Conservation (phyloP, 2,797 vertebrate genomes). For the Iguana delicatissima region DNA sequence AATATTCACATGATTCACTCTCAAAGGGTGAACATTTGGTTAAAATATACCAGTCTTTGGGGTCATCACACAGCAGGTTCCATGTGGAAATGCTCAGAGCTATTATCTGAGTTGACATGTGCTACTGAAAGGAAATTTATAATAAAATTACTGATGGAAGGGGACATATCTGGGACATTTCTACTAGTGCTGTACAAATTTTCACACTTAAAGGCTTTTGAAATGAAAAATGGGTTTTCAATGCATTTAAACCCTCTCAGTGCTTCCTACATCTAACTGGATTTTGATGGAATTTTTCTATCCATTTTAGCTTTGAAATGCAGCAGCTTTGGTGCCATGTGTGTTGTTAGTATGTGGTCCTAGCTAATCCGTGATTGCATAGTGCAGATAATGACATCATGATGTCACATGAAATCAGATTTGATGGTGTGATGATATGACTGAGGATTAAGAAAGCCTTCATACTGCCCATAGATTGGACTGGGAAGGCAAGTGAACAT, state of each 20-base stretch:
- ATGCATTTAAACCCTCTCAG: too few species aligned
- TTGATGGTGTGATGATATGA: not conserved
- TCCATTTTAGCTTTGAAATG: not conserved
- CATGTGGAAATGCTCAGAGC: not conserved
- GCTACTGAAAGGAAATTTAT: slow-evolving; percentile 16
- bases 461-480: not conserved
- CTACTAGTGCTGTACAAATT: not conserved
- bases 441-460: not conserved
- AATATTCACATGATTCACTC: not conserved
- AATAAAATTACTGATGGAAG: slow-evolving; percentile 20
- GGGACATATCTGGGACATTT: slow-evolving; percentile 27
- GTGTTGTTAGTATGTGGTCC: not conserved
- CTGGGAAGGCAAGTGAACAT: not conserved
- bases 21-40: not conserved
- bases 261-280: too few species aligned
- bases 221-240: not conserved
- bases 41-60: not conserved
- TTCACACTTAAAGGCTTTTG: not conserved
- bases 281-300: too few species aligned
- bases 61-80: not conserved
- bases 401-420: not conserved
- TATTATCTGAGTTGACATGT: slow-evolving; percentile 1
- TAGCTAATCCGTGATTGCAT: not conserved
- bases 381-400: not conserved
- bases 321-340: not conserved